Conservation (phyloP, 2,113 vertebrate genomes). For the Poeciliopsis retropinna region DNA sequence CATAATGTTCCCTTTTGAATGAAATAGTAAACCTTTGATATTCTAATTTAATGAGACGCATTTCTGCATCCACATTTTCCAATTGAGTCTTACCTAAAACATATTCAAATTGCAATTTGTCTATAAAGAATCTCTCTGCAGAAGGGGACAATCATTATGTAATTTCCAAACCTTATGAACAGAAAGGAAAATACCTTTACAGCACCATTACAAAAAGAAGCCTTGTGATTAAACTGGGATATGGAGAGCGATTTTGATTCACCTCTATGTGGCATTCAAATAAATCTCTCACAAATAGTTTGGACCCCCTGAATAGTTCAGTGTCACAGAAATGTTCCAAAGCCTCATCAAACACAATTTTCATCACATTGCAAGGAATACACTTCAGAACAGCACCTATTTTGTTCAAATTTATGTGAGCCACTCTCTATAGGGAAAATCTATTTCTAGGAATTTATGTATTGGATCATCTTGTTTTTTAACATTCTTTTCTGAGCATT, state of each 20-base stretch:
- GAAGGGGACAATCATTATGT: too few species aligned
- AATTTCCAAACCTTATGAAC: too few species aligned
- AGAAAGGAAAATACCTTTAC: not conserved
- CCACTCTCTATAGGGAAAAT: not conserved
- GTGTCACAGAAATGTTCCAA: not conserved
- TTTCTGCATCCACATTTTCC: too few species aligned
- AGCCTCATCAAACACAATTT: not conserved
- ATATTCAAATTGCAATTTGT: not conserved
- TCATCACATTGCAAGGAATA: not conserved
- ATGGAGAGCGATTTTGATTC: not conserved
- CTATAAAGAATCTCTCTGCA: too few species aligned
- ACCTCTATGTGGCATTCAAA: not conserved
- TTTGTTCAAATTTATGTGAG: too few species aligned
- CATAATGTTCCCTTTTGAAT: too few species aligned
- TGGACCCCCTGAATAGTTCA: not conserved
- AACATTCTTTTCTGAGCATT: not conserved
- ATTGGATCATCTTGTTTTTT: not conserved
- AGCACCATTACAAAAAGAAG: not conserved
- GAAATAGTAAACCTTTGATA: too few species aligned
- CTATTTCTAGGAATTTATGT: not conserved
- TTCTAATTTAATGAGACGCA: too few species aligned
- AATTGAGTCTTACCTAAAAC: too few species aligned
- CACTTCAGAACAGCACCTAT: too few species aligned
- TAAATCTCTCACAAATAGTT: not conserved
- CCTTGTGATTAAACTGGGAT: constrained; percentile 1